A percentile compares a stretch with the other conserved stretches of the same genome.
Evolutionary conservation across 2,113 vertebrate genomes (phyloP).

Genomic region (human (Homo sapiens)): GRCh38 chr1:216879001-216879500

Average conservation of each 20-base stretch:
- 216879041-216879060: slow-evolving; percentile 47
- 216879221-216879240: neutral
- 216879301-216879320: neutral
- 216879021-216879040: neutral
- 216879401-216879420: slow-evolving; percentile 74
- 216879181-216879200: slow-evolving; percentile 80
- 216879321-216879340: slow-evolving; percentile 51
- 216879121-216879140: slow-evolving; percentile 64
- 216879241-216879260: neutral
- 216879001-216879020: neutral
- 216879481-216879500: neutral
- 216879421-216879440: slow-evolving; percentile 82
- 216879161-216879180: slow-evolving; percentile 78
- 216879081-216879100: slow-evolving; percentile 72
- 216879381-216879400: slow-evolving; percentile 68
- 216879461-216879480: neutral
- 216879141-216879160: slow-evolving; percentile 75
- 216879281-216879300: neutral
- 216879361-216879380: slow-evolving; percentile 76
- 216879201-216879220: slow-evolving; percentile 82
- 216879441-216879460: slow-evolving; percentile 75
- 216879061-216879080: slow-evolving; percentile 13
- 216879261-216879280: neutral
- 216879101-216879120: slow-evolving; percentile 74
- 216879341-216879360: slow-evolving; percentile 55